Percentiles rank a stretch among this genome's conserved stretches.
phyloP scores from a whole-genome alignment of 2,113 vertebrate genomes.

The Psilopogon haemacephalus region DNA sequence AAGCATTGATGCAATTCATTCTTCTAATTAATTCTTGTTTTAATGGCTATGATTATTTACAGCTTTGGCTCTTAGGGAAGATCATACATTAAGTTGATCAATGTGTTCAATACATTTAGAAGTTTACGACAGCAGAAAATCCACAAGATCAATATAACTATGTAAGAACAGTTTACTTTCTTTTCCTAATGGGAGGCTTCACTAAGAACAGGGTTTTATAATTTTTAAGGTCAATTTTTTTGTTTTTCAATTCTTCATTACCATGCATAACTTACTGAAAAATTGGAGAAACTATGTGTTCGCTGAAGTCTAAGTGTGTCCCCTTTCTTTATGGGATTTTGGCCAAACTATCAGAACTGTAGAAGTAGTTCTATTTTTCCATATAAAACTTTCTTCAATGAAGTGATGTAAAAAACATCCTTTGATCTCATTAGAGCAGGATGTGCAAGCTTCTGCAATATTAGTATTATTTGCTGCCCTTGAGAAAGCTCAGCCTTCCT shows the following conservation, averaged over 20 bases:
- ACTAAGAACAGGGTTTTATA: background rate
- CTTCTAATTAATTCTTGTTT: conserved; percentile 1
- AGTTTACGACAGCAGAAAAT: conserved; percentile 9
- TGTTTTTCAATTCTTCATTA: background rate
- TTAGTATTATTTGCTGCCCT: background rate
- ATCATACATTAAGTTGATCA: conserved; percentile 14
- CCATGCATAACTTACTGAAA: background rate
- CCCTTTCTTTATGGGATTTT: background rate
- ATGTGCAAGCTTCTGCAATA: background rate
- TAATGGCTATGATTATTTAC: conserved; percentile 41
- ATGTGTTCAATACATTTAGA: background rate
- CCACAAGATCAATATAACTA: conserved; percentile 21
- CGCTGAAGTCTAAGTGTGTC: background rate
- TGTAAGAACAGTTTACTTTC: background rate
- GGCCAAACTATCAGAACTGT: background rate
- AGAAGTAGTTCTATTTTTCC: background rate
- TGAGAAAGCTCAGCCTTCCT: background rate
- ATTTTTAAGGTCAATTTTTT: background rate
- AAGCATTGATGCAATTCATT: background rate
- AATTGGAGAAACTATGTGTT: background rate
- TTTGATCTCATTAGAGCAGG: conserved; percentile 11
- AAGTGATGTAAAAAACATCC: background rate
- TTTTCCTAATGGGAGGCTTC: background rate
- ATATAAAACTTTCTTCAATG: background rate
- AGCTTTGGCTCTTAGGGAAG: conserved; percentile 25